Percentiles rank a stretch among this genome's conserved stretches.
Evolutionary conservation across 2,888 invertebrate species (phyloP).

Genomic region (Meghimatium bilineatum): DNA sequence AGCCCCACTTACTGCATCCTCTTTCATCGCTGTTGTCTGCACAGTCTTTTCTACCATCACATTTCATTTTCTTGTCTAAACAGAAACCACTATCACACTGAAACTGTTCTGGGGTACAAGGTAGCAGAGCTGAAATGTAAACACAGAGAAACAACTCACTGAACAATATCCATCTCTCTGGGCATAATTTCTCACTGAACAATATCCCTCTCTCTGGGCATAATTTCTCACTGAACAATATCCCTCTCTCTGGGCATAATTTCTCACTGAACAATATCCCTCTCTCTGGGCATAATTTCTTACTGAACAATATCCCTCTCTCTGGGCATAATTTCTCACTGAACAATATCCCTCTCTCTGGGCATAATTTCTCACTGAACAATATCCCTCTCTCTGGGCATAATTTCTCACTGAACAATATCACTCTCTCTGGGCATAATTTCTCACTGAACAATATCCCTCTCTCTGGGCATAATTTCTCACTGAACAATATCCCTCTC

Average conservation of each 20-base stretch:
- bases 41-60: constrained; percentile 91
- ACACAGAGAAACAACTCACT: background rate
- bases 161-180: background rate
- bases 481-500: too few relatives aligned
- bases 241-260: too few relatives aligned
- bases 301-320: background rate
- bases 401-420: too few relatives aligned
- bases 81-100: constrained; percentile 84
- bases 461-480: too few relatives aligned
- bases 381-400: too few relatives aligned
- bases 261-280: background rate
- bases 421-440: too few relatives aligned
- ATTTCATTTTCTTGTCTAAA: constrained; percentile 87
- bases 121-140: constrained; percentile 29
- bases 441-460: too few relatives aligned
- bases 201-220: background rate
- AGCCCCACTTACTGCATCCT: constrained; percentile 63
- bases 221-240: background rate
- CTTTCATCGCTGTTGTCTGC: constrained; percentile 80
- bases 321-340: too few relatives aligned
- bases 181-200: background rate
- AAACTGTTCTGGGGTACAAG: constrained; percentile 83
- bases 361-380: too few relatives aligned
- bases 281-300: too few relatives aligned
- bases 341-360: too few relatives aligned